Percentiles rank a stretch among this genome's conserved stretches.
Conservation (phyloP, 1,140 invertebrate species). For the Penaeus indicus region DNA sequence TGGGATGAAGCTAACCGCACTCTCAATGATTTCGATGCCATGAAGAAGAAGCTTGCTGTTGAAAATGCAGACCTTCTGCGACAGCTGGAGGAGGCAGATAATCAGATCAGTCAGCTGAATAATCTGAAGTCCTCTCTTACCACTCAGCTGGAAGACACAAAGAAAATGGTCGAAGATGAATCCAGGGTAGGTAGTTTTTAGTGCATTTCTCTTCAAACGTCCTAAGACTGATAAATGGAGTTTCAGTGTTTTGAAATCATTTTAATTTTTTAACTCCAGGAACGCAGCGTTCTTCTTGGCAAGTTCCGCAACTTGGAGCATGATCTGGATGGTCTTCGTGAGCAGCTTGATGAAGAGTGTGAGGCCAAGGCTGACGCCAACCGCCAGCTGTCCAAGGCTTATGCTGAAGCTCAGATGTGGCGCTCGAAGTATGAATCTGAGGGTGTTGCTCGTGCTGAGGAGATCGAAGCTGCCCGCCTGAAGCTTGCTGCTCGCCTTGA, state of each 20-base stretch:
- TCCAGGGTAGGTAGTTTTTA: slow-evolving; percentile 55
- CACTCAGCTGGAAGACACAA: slow-evolving; percentile 77
- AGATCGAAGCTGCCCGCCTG: slow-evolving; percentile 39
- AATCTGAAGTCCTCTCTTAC: slow-evolving; percentile 71
- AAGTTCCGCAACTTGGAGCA: slow-evolving; percentile 63
- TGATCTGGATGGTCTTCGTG: slow-evolving; percentile 49
- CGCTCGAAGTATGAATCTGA: slow-evolving; percentile 44
- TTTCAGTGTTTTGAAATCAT: too few species aligned
- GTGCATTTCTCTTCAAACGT: too few species aligned
- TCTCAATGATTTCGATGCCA: slow-evolving; percentile 79
- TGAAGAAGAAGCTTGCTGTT: slow-evolving; percentile 69
- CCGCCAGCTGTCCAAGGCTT: slow-evolving; percentile 38
- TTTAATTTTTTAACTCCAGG: too few species aligned
- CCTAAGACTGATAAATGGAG: background rate
- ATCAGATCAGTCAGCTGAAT: slow-evolving; percentile 73
- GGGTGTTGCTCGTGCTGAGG: slow-evolving; percentile 45
- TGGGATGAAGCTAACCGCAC: slow-evolving; percentile 89
- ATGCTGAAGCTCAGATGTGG: slow-evolving; percentile 50
- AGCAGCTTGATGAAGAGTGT: slow-evolving; percentile 71
- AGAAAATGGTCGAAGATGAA: slow-evolving; percentile 80
- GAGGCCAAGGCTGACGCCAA: slow-evolving; percentile 73
- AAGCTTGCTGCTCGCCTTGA: slow-evolving; percentile 52
- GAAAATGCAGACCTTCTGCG: slow-evolving; percentile 55
- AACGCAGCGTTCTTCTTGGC: slow-evolving; percentile 67
- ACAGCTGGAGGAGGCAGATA: slow-evolving; percentile 72